Evolutionary conservation across 2,113 vertebrate species (phyloP).

Genomic region (Larimichthys crocea): DNA sequence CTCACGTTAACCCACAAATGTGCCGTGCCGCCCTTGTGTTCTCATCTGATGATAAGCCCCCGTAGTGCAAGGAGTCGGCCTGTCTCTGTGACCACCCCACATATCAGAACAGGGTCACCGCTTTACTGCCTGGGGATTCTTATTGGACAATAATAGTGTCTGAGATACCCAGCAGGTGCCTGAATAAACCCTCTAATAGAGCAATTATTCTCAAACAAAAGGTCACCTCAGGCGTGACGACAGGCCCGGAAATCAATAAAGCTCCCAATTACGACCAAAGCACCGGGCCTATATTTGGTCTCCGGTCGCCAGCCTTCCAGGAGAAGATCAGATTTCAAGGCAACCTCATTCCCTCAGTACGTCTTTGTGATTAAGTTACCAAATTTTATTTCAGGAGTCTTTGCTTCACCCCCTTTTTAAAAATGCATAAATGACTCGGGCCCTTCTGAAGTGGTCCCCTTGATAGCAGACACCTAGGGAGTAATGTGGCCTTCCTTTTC

Average conservation of each 20-base stretch:
- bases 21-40: slow-evolving; percentile 3
- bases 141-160: slow-evolving; percentile 77
- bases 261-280: slow-evolving; percentile 75
- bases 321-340: slow-evolving; percentile 69
- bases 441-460: slow-evolving; percentile 17
- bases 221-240: slow-evolving; percentile 83
- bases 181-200: slow-evolving; percentile 84
- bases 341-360: slow-evolving; percentile 46
- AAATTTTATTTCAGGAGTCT: slow-evolving; percentile 48
- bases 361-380: slow-evolving; percentile 63
- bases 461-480: slow-evolving; percentile 23
- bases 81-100: slow-evolving; percentile 29
- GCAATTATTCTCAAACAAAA: slow-evolving; percentile 87
- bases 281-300: slow-evolving; percentile 63
- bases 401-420: slow-evolving; percentile 36
- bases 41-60: slow-evolving; percentile 50
- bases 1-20: slow-evolving; percentile 23
- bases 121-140: slow-evolving; percentile 66
- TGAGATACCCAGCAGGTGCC: slow-evolving; percentile 78
- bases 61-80: slow-evolving; percentile 32
- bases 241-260: slow-evolving; percentile 83
- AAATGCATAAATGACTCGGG: slow-evolving; percentile 52
- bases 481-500: slow-evolving; percentile 14
- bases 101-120: slow-evolving; percentile 69
- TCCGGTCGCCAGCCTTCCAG: slow-evolving; percentile 47